Conservation (phyloP, 1,140 invertebrate genomes). For the Lethrus apterus region DNA sequence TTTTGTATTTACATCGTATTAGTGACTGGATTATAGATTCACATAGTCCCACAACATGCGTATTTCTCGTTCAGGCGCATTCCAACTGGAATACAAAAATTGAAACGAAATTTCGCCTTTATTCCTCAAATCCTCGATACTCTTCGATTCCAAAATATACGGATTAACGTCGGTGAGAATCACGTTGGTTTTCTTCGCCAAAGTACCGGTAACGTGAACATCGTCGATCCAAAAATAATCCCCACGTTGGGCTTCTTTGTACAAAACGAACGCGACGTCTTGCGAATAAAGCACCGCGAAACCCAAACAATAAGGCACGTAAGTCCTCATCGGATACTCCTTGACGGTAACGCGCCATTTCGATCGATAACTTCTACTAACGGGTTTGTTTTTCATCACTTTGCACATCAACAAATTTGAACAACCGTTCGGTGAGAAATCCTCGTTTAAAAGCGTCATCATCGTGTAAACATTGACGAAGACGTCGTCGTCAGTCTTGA, state of each 20-base stretch:
- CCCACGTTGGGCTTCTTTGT: constrained; percentile 51
- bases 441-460: constrained; percentile 51
- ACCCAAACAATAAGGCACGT: constrained; percentile 62
- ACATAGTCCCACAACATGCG: no score
- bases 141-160: constrained; percentile 28
- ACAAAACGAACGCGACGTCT: constrained; percentile 60
- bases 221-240: constrained; percentile 83
- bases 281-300: constrained; percentile 68
- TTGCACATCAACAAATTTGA: constrained; percentile 54
- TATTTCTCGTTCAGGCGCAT: not conserved
- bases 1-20: not conserved
- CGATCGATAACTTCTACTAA: constrained; percentile 56
- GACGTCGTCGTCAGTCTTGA: constrained; percentile 75
- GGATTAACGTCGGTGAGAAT: constrained; percentile 43
- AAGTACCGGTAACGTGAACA: constrained; percentile 69
- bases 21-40: not conserved
- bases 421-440: constrained; percentile 51
- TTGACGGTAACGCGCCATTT: constrained; percentile 70
- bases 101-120: constrained; percentile 24
- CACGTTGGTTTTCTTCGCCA: constrained; percentile 54
- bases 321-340: constrained; percentile 58
- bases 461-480: constrained; percentile 65
- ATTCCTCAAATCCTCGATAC: constrained; percentile 29
- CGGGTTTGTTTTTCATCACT: constrained; percentile 41
- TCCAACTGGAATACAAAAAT: not conserved